Evolutionary conservation across 2,113 vertebrate species (phyloP).

Genomic region (Spheniscus mendiculus): DNA sequence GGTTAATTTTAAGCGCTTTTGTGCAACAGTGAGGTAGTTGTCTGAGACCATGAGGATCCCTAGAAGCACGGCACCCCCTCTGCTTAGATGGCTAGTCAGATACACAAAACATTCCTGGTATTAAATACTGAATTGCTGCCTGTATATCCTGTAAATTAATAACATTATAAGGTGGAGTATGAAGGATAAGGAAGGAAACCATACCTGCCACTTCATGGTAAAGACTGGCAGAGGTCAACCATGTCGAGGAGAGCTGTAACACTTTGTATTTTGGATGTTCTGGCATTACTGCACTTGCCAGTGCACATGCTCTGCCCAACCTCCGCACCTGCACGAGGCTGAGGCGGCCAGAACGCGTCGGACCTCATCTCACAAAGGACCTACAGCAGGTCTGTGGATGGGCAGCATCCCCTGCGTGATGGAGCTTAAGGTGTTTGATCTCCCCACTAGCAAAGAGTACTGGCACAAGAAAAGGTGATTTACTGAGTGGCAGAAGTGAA

Average conservation of each 20-base stretch:
- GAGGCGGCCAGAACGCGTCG: rapidly evolving
- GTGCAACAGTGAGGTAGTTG: not conserved
- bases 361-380: not conserved
- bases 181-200: not conserved
- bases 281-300: not conserved
- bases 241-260: not conserved
- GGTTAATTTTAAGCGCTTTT: not conserved
- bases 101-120: not conserved
- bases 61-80: not conserved
- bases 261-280: not conserved
- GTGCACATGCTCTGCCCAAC: not conserved
- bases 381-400: not conserved
- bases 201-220: not conserved
- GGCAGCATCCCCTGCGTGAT: not conserved
- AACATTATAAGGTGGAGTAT: not conserved
- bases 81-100: not conserved
- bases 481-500: not conserved
- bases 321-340: not conserved
- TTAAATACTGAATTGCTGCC: not conserved
- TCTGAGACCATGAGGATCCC: not conserved
- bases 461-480: not conserved
- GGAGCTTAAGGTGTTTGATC: not conserved
- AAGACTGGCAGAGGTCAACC: not conserved
- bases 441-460: not conserved
- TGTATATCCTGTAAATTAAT: not conserved